Percentiles rank a stretch among this genome's conserved stretches.
Evolutionary conservation across 2,888 invertebrate species (phyloP).

Genomic region (Empis livida): DNA sequence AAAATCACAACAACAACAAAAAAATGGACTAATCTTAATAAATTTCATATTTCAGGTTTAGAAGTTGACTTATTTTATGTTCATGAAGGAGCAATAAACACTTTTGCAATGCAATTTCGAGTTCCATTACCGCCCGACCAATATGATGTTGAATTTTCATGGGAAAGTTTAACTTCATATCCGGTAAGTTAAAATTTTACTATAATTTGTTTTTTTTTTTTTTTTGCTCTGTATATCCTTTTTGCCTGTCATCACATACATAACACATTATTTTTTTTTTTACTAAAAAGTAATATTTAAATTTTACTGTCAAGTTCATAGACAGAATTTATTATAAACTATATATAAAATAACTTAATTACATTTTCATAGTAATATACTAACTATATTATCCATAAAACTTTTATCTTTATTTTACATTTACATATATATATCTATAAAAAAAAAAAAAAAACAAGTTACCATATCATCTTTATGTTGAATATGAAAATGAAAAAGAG

Average conservation of each 20-base stretch:
- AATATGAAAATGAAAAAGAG: slow-evolving; percentile 48
- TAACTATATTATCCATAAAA: no score
- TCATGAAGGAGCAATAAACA: slow-evolving; percentile 69
- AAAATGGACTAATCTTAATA: neutral
- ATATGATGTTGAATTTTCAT: slow-evolving; percentile 70
- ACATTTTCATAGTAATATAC: no score
- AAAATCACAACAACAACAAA: no score
- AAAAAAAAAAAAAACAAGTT: slow-evolving; percentile 37
- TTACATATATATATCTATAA: slow-evolving; percentile 19
- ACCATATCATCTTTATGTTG: slow-evolving; percentile 62
- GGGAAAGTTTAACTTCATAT: slow-evolving; percentile 63
- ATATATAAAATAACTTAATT: no score
- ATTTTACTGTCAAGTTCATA: neutral
- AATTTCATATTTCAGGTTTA: slow-evolving; percentile 42
- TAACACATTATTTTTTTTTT: no score
- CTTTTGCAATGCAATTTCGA: slow-evolving; percentile 72
- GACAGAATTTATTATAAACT: no score
- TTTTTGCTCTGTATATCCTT: no score
- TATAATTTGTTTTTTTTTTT: no score
- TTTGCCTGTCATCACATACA: neutral
- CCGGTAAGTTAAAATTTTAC: slow-evolving; percentile 45
- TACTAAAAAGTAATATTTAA: neutral
- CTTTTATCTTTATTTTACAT: slow-evolving; percentile 11
- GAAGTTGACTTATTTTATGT: slow-evolving; percentile 73
- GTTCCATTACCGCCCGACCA: slow-evolving; percentile 69